phyloP scores from a whole-genome alignment of 2,888 invertebrate genomes.

The Trichogramma dendrolimi region DNA sequence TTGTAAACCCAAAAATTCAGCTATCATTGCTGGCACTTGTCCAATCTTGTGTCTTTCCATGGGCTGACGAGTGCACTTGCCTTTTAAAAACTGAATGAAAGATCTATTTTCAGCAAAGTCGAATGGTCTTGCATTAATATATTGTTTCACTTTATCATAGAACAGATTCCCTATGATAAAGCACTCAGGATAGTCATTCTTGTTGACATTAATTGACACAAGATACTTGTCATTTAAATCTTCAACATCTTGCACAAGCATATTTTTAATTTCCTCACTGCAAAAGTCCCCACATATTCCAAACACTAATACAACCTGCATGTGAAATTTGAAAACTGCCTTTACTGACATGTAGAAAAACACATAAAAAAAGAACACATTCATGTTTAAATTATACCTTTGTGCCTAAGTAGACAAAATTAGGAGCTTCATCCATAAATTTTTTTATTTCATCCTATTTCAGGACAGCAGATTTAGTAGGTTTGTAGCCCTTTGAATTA shows the following conservation, averaged over 20 bases:
- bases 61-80: constrained; percentile 2
- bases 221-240: constrained; percentile 5
- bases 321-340: background rate
- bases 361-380: no score
- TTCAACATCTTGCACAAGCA: constrained; percentile 1
- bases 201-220: background rate
- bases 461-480: no score
- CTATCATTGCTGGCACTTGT: constrained; percentile 13
- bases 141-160: constrained; percentile 9
- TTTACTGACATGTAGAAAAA: no score
- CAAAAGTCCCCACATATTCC: background rate
- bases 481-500: no score
- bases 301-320: constrained; percentile 1
- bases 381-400: no score
- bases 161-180: constrained; percentile 17
- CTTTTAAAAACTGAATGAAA: constrained; percentile 10
- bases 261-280: constrained; percentile 5
- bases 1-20: constrained; percentile 7
- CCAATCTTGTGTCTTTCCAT: constrained; percentile 18
- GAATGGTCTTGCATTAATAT: constrained; percentile 18
- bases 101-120: constrained; percentile 13
- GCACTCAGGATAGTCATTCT: constrained; percentile 12
- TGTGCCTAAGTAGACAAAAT: no score
- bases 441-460: background rate
- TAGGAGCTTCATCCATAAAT: background rate